Evolutionary conservation across 2,113 vertebrate species (phyloP).

Genomic region (Vireo altiloquus): DNA sequence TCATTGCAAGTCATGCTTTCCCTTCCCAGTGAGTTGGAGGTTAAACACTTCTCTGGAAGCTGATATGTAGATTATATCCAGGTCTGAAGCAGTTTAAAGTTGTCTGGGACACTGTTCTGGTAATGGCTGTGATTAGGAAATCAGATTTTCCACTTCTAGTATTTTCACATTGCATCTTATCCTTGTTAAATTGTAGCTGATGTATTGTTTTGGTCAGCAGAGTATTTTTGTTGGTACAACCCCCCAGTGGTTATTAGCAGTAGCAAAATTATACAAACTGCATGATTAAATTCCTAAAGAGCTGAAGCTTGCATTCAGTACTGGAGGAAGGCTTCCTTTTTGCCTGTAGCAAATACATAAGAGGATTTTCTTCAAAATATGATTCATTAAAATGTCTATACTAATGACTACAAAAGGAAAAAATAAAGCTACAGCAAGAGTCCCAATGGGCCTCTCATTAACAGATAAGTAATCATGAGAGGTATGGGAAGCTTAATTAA

Average conservation of each 20-base stretch:
- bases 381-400: constrained; percentile 20
- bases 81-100: not conserved
- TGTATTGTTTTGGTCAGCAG: not conserved
- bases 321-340: not conserved
- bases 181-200: not conserved
- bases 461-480: constrained; percentile 43
- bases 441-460: constrained; percentile 31
- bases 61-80: not conserved
- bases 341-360: constrained; percentile 22
- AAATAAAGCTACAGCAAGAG: not conserved
- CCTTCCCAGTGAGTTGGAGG: not conserved
- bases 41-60: not conserved
- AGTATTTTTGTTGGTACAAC: not conserved
- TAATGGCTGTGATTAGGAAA: not conserved
- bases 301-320: not conserved
- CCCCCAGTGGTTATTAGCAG: not conserved
- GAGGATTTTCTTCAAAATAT: constrained; percentile 36
- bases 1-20: not conserved
- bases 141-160: not conserved
- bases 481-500: constrained; percentile 42
- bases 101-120: not conserved
- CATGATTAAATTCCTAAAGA: constrained; percentile 6
- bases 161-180: not conserved
- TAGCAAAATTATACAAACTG: not conserved
- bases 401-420: constrained; percentile 20